Percentiles rank a stretch among this genome's conserved stretches.
Conservation (phyloP, 1,140 invertebrate species). For the Branchinecta lynchi region DNA sequence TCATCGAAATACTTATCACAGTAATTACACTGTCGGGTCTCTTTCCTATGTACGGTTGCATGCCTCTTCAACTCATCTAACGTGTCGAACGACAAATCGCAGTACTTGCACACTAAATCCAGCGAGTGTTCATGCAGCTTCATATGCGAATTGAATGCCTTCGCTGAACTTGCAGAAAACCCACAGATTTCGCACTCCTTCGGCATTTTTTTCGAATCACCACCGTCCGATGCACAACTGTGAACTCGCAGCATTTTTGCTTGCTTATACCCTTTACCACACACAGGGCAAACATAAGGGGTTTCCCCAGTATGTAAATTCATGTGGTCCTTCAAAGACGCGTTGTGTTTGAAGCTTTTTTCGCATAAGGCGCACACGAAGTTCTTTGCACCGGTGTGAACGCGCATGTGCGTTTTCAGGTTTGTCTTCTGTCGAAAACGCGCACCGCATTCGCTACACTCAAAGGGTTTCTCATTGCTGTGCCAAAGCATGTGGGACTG, state of each 20-base stretch:
- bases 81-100: neutral
- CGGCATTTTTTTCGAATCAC: neutral
- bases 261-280: neutral
- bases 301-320: conserved; percentile 1
- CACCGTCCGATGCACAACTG: neutral
- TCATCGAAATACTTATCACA: neutral
- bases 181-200: neutral
- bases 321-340: neutral
- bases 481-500: conserved; percentile 14
- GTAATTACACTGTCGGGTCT: conserved; percentile 1
- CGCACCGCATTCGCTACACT: conserved; percentile 11
- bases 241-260: neutral
- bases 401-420: conserved; percentile 1
- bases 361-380: neutral
- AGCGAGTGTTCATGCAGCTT: neutral
- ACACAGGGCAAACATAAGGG: neutral
- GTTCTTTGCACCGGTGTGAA: neutral
- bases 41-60: neutral
- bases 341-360: neutral
- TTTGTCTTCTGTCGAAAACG: conserved; percentile 13
- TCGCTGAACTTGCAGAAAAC: neutral
- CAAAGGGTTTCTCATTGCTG: conserved; percentile 13
- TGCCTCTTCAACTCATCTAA: neutral
- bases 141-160: neutral
- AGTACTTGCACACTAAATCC: neutral